Evolutionary conservation across 2,113 vertebrate genomes (phyloP), one percentile per base, ranked within the genome.

Genomic region (Chionodraco myersi): DNA sequence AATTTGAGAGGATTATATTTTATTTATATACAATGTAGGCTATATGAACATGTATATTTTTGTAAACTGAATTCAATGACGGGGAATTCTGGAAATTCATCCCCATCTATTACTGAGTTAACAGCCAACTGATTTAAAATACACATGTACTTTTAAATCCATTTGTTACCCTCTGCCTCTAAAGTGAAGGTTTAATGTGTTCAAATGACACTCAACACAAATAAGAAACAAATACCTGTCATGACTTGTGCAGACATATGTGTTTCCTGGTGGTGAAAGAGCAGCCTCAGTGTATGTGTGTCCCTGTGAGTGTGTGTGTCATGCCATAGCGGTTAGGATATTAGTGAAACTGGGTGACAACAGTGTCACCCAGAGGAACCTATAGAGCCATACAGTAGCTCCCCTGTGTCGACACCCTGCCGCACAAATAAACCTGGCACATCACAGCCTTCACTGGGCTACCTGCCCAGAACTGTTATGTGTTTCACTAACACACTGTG

Each of bases 361-460:
- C 49, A 77, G 44, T 63, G 54, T 79, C 48, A 48, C 72, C 49
- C 56, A 44, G 23, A 67, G 18, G 64, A 73, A 68, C 54, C 75
- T 67, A 78, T 13, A 78, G 76, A 77, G 76, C 52, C 69, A 73
- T 53, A 80, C 65, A 68, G 49, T n/a, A 41, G 52, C 72, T 72
- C 70, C 71, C 72, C 60, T 68, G 77, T 78, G 61, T 71, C 67
- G 30, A 68, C 70, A 58, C 57, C 30, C 3, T 13, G 59, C 59
- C 75, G 72, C 61, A 77, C 57, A 77, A 72, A 56, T 15, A 78
- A 71, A 65, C 47, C 71, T 90, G 84, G 67, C 73, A 41, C 45
- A 61, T 21, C n/a, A 16, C 36, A 59, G 58, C 56, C 63, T 58
- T 51, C 30, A 41, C 72, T 84, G 75, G 61, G 72, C 77, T 57